These are phyloP conservation scores for Anthopleura xanthogrammica DNA, from an alignment of 92 coral and sea anemone species.

Conservation along the genomic window DNA sequence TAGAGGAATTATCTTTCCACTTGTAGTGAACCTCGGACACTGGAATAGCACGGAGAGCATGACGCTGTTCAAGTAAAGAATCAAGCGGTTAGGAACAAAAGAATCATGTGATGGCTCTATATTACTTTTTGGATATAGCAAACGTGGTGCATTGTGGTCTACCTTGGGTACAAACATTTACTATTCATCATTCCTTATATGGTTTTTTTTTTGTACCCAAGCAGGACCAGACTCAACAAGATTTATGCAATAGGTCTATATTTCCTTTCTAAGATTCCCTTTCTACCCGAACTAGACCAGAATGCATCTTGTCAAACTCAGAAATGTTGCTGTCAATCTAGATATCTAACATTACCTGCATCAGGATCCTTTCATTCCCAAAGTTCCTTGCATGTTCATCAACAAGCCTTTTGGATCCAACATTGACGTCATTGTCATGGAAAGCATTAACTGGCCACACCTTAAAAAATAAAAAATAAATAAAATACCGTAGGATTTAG, in stretches of 20 bases:
- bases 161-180: no score
- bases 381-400: conserved; percentile 72
- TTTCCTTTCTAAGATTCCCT: no score
- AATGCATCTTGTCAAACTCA: no score
- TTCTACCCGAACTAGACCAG: no score
- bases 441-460: conserved; percentile 79
- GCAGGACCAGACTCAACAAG: no score
- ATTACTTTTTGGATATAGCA: no score
- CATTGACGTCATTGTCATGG: conserved; percentile 73
- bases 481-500: no score
- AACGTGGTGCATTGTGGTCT: no score
- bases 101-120: neutral
- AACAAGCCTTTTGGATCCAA: conserved; percentile 66
- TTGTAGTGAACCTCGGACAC: conserved; percentile 81
- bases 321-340: no score
- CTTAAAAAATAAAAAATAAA: conserved; percentile 13
- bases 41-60: conserved; percentile 79
- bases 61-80: conserved; percentile 52
- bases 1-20: conserved; percentile 65
- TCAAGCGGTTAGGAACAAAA: neutral
- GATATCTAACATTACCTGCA: conserved; percentile 50
- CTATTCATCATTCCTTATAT: no score
- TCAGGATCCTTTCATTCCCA: conserved; percentile 58
- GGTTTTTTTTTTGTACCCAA: no score
- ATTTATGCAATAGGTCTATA: no score